A percentile compares a stretch with the other conserved stretches of the same genome.
Conservation (phyloP, 2,113 vertebrate species). For the Eleginops maclovinus region DNA sequence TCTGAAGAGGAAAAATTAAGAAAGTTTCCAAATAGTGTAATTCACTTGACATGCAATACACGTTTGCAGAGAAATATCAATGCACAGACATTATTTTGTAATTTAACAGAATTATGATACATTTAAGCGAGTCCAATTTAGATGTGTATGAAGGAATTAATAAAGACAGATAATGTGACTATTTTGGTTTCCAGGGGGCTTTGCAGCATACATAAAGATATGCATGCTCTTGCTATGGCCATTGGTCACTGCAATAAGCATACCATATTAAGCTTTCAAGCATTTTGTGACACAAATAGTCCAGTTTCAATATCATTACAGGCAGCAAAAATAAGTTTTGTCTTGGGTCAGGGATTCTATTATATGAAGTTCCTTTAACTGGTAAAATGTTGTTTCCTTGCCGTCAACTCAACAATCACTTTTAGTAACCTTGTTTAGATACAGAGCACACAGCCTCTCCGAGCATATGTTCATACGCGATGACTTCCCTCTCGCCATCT, state of each 20-base stretch:
- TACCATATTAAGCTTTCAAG: neutral
- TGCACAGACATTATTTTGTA: neutral
- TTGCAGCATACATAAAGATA: neutral
- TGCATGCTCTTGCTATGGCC: neutral
- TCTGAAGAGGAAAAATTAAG: constrained; percentile 12
- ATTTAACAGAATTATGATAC: constrained; percentile 6
- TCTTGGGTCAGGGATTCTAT: constrained; percentile 2
- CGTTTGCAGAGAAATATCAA: neutral
- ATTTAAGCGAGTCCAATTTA: neutral
- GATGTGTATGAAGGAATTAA: constrained; percentile 4
- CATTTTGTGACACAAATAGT: neutral
- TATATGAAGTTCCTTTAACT: neutral
- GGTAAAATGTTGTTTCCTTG: constrained; percentile 14
- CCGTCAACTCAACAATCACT: constrained; percentile 3
- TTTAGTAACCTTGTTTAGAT: constrained; percentile 41
- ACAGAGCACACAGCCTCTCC: constrained; percentile 37
- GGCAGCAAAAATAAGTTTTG: neutral
- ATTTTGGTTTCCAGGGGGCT: neutral
- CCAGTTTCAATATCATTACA: neutral
- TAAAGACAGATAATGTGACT: constrained; percentile 6
- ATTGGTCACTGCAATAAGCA: neutral
- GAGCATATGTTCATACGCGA: constrained; percentile 61
- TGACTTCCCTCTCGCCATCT: constrained; percentile 49
- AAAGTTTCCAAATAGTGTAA: neutral
- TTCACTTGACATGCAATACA: neutral